These are phyloP conservation scores for Pithys albifrons DNA, from an alignment of 2,113 vertebrate genomes.

Conservation along the genomic window DNA sequence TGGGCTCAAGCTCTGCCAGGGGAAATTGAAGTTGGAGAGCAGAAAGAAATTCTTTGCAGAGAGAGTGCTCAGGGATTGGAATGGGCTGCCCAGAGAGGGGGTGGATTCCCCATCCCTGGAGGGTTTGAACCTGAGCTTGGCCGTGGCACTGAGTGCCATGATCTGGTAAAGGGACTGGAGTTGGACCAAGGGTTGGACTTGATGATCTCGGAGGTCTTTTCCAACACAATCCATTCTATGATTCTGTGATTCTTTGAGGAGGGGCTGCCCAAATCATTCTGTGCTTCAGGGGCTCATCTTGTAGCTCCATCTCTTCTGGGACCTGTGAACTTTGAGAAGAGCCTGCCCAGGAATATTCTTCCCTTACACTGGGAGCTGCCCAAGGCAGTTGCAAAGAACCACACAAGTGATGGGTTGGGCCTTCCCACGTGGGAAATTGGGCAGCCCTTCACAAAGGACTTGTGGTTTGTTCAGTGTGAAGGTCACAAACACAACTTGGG, in stretches of 20 bases:
- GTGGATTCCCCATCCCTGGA: too few species aligned
- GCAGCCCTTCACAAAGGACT: not conserved
- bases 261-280: not conserved
- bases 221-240: too few species aligned
- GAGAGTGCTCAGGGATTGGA: too few species aligned
- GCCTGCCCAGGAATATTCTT: not conserved
- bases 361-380: not conserved
- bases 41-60: too few species aligned
- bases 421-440: rapidly evolving
- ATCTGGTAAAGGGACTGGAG: too few species aligned
- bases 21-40: too few species aligned
- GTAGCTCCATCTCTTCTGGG: not conserved
- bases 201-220: too few species aligned
- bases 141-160: too few species aligned
- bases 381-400: not conserved
- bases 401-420: not conserved
- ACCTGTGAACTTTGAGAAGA: not conserved
- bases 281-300: not conserved
- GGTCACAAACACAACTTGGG: not conserved
- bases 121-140: too few species aligned
- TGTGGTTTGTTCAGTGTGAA: not conserved
- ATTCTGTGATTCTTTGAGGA: not conserved
- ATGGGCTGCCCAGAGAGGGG: too few species aligned
- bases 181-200: too few species aligned
- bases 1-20: too few species aligned